Percentiles rank a stretch among this genome's conserved stretches.
Evolutionary conservation across 2,888 invertebrate genomes (phyloP).

Genomic region (Lasioglossum lativentre): DNA sequence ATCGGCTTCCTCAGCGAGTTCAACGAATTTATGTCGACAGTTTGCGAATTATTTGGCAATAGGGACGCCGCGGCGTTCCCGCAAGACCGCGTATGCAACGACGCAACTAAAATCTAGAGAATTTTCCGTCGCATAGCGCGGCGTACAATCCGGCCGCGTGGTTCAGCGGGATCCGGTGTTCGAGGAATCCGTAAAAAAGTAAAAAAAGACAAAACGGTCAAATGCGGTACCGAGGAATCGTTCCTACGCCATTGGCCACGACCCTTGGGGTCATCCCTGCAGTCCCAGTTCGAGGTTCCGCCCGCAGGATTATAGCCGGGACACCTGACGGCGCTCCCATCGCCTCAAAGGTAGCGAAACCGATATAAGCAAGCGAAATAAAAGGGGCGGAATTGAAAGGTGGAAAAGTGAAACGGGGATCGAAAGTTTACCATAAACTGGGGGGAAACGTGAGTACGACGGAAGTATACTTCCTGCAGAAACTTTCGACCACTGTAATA

Average conservation of each 20-base stretch:
- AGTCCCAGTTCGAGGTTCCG: slow-evolving; percentile 69
- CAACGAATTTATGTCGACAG: slow-evolving; percentile 29
- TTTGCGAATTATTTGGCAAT: slow-evolving; percentile 37
- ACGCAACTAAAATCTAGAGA: slow-evolving; percentile 49
- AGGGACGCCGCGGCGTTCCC: slow-evolving; percentile 21
- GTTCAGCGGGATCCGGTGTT: slow-evolving; percentile 43
- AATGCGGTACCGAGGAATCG: slow-evolving; percentile 62
- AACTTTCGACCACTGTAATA: background rate
- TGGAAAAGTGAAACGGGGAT: slow-evolving; percentile 34
- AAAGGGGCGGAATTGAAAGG: slow-evolving; percentile 38
- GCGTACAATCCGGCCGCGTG: slow-evolving; percentile 32
- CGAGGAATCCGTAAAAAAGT: slow-evolving; percentile 35
- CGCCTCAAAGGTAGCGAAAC: slow-evolving; percentile 54
- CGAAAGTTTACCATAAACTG: slow-evolving; percentile 21
- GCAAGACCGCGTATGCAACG: slow-evolving; percentile 24
- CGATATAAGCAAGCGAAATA: slow-evolving; percentile 60
- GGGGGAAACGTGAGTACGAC: background rate
- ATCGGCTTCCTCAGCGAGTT: background rate
- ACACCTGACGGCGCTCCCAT: slow-evolving; percentile 79
- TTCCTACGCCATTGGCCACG: slow-evolving; percentile 63
- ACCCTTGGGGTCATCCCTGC: slow-evolving; percentile 52
- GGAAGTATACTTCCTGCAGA: background rate
- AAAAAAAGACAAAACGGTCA: slow-evolving; percentile 49
- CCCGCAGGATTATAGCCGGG: slow-evolving; percentile 79
- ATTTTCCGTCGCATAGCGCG: slow-evolving; percentile 36